These are phyloP conservation scores for Brachionus calyciflorus DNA, from an alignment of 1,140 invertebrate genomes.

Conservation along the genomic window DNA sequence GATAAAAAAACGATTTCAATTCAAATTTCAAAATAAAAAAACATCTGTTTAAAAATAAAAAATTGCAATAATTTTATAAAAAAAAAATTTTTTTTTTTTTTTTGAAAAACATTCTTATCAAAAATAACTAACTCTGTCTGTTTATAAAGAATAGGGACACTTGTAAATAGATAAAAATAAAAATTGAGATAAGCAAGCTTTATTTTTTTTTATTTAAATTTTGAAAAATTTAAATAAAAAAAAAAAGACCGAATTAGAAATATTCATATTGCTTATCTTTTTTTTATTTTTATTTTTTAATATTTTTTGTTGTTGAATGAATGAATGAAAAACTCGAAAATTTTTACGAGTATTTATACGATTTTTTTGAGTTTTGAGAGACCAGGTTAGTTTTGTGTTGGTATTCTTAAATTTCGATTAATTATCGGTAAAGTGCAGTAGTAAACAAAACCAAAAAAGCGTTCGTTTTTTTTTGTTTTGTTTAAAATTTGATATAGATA, in stretches of 20 bases:
- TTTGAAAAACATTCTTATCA: not conserved
- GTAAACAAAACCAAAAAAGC: slow-evolving; percentile 37
- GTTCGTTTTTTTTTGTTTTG: not conserved
- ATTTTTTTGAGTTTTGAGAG: not conserved
- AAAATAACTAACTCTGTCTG: too few relatives aligned
- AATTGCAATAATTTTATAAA: too few relatives aligned
- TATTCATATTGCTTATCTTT: not conserved
- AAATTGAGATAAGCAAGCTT: not conserved
- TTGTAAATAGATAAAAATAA: slow-evolving; percentile 20
- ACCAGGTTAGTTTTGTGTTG: too few relatives aligned
- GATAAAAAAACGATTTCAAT: not conserved
- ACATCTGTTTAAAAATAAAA: not conserved
- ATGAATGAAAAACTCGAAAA: too few relatives aligned
- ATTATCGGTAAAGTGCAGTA: not conserved
- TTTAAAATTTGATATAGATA: slow-evolving; percentile 37
- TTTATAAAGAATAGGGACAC: slow-evolving; percentile 4
- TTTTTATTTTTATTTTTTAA: too few relatives aligned
- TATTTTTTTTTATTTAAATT: not conserved
- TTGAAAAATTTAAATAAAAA: not conserved
- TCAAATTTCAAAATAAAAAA: too few relatives aligned
- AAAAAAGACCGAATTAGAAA: not conserved
- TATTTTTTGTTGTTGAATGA: too few relatives aligned
- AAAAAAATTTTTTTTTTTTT: not conserved
- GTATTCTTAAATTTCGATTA: too few relatives aligned
- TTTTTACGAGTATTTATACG: not conserved